Conservation (phyloP, 37 sponge, comb jelly and placozoan genomes). For the Spongilla lacustris region DNA sequence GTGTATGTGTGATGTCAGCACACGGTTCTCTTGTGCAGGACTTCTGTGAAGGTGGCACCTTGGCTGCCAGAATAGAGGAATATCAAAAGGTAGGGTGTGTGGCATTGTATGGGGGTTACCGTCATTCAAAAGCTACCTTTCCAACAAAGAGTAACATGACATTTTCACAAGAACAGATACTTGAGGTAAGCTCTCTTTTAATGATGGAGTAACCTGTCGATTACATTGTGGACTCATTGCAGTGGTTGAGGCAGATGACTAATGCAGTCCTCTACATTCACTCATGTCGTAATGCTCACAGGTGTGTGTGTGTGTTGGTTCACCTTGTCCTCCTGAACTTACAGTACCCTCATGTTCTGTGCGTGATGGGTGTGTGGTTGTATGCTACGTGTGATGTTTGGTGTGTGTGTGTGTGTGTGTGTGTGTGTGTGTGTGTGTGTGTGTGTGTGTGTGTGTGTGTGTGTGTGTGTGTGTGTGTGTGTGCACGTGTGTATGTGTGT, state of each 20-base stretch:
- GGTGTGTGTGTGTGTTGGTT: background rate
- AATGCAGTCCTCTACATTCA: background rate
- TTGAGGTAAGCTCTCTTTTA: background rate
- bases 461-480: background rate
- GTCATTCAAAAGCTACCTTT: background rate
- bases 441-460: constrained; percentile 1
- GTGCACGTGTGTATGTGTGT: background rate
- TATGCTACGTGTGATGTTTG: background rate
- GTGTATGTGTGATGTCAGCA: background rate
- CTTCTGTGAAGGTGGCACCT: background rate
- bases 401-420: background rate
- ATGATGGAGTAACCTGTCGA: background rate
- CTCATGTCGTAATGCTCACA: background rate
- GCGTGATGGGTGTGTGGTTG: background rate
- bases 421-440: constrained; percentile 1
- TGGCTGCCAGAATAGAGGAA: background rate
- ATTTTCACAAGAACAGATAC: background rate
- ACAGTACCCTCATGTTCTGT: too few relatives aligned
- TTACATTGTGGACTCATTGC: too few relatives aligned
- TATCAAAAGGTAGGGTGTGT: background rate
- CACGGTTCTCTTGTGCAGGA: background rate
- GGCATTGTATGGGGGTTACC: background rate
- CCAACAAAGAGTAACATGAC: background rate
- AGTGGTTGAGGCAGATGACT: background rate
- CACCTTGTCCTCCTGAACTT: too few relatives aligned